Evolutionary conservation across 2,797 vertebrate species (phyloP).

Genomic region (Onychomys arenicola): DNA sequence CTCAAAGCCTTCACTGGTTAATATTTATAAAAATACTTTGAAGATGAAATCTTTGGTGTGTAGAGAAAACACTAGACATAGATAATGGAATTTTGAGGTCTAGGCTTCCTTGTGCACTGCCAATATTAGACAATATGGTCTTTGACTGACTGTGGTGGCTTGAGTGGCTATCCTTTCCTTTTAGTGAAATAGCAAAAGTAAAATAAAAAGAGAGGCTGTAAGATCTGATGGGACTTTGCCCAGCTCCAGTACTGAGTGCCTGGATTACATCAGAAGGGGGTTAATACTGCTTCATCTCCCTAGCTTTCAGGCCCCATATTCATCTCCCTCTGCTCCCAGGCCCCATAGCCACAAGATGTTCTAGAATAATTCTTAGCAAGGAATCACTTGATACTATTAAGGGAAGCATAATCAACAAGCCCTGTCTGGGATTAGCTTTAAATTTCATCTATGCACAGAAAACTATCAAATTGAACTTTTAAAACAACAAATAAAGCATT

Average conservation of each 20-base stretch:
- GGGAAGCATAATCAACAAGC: not conserved
- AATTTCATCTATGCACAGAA: constrained; percentile 49
- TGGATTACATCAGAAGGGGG: not conserved
- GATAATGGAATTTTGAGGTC: constrained; percentile 29
- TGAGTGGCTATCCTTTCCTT: not conserved
- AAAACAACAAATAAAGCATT: constrained; percentile 21
- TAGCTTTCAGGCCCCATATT: not conserved
- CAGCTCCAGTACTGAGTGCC: not conserved
- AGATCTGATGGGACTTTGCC: not conserved
- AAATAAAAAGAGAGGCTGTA: not conserved
- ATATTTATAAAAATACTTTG: constrained; percentile 76
- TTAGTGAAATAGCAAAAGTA: constrained; percentile 8
- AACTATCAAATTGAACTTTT: constrained; percentile 52
- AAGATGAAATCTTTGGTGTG: constrained; percentile 56
- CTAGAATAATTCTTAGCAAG: constrained; percentile 19
- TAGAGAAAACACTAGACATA: constrained; percentile 41
- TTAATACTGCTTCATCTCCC: not conserved
- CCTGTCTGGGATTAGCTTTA: constrained; percentile 27
- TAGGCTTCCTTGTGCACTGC: constrained; percentile 2
- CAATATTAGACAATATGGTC: constrained; percentile 25
- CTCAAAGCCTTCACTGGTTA: constrained; percentile 64
- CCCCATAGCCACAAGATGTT: not conserved
- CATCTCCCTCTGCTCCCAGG: no score
- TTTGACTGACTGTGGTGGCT: constrained; percentile 47
- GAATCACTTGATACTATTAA: constrained; percentile 28